Percentiles rank a stretch among this genome's conserved stretches.
phyloP scores from a whole-genome alignment of 1,140 invertebrate species.

The Scaptomyza pallida region DNA sequence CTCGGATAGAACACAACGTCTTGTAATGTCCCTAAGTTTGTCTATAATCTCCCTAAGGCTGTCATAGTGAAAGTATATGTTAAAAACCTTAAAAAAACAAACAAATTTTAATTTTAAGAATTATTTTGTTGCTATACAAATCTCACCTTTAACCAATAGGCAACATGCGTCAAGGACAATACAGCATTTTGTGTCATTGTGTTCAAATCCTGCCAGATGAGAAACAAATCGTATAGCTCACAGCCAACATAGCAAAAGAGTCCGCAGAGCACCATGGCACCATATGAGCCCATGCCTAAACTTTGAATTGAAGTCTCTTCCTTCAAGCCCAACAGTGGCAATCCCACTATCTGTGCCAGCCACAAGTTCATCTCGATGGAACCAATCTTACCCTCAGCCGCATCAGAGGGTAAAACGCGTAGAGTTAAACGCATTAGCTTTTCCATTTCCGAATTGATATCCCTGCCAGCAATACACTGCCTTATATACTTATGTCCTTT shows the following conservation, averaged over 20 bases:
- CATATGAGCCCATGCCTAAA: constrained; percentile 5
- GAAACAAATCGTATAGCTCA: constrained; percentile 61
- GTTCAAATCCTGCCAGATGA: constrained; percentile 57
- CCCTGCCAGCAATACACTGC: background rate
- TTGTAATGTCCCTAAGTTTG: constrained; percentile 33
- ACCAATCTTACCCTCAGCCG: constrained; percentile 50
- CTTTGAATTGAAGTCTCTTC: constrained; percentile 37
- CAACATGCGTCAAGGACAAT: constrained; percentile 62
- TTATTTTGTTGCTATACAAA: background rate
- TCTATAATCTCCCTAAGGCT: constrained; percentile 25
- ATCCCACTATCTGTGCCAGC: constrained; percentile 54
- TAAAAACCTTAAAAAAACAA: constrained; percentile 34
- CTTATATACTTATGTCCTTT: constrained; percentile 39
- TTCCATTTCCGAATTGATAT: constrained; percentile 31
- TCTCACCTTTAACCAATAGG: constrained; percentile 54
- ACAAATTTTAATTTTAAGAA: background rate
- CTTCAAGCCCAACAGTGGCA: constrained; percentile 58
- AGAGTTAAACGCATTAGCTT: constrained; percentile 34
- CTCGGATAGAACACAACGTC: constrained; percentile 33
- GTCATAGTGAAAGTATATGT: constrained; percentile 49
- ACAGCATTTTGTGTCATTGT: constrained; percentile 62
- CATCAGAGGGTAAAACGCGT: constrained; percentile 53
- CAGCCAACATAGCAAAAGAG: constrained; percentile 46
- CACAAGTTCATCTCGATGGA: constrained; percentile 71
- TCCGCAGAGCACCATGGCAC: constrained; percentile 17